These are phyloP conservation scores for Chloebia gouldiae DNA, from an alignment of 2,113 vertebrate species.

Conservation along the genomic window DNA sequence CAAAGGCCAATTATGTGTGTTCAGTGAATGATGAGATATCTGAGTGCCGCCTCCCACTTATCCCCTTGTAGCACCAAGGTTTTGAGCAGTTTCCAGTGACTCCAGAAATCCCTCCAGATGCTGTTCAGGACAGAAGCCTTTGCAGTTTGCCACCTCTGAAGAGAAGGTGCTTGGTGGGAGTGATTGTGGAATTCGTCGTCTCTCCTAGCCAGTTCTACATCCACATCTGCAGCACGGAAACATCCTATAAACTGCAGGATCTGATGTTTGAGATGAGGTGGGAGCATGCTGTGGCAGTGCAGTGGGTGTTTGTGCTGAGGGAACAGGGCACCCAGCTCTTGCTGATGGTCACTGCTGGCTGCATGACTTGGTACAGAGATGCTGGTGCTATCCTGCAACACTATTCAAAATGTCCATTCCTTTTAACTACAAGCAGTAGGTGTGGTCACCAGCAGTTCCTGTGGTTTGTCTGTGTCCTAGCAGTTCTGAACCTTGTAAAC, in stretches of 20 bases:
- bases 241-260: constrained; percentile 77
- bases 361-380: neutral
- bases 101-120: constrained; percentile 82
- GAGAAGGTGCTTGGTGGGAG: constrained; percentile 73
- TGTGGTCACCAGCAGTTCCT: neutral
- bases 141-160: constrained; percentile 66
- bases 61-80: constrained; percentile 54
- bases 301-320: neutral
- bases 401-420: neutral
- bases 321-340: neutral
- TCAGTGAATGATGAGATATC: neutral
- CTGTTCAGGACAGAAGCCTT: constrained; percentile 76
- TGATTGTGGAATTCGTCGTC: constrained; percentile 79
- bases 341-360: neutral
- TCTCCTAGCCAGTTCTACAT: constrained; percentile 89
- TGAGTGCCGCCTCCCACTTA: neutral
- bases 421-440: neutral
- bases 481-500: neutral
- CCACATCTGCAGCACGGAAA: constrained; percentile 72
- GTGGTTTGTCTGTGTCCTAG: neutral
- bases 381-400: neutral
- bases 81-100: constrained; percentile 12
- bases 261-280: constrained; percentile 96
- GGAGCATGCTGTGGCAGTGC: neutral
- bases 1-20: neutral